These are phyloP conservation scores for Nothocercus julius DNA, from an alignment of 2,113 vertebrate genomes.

Conservation along the genomic window DNA sequence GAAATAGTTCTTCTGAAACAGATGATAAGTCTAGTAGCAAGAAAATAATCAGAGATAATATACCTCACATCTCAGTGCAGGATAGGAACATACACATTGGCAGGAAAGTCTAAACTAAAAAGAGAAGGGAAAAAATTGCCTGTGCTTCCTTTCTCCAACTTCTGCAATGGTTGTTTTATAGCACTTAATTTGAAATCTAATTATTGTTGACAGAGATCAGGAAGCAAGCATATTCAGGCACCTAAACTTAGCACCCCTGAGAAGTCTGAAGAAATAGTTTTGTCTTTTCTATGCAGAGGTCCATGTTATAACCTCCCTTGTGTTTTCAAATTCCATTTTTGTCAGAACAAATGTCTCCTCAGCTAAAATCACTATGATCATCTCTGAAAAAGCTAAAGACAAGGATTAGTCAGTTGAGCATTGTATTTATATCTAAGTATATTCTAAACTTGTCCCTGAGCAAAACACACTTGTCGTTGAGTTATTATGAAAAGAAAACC, in stretches of 20 bases:
- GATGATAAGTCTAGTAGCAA: neutral
- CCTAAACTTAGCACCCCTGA: neutral
- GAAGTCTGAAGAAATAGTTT: neutral
- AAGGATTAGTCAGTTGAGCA: neutral
- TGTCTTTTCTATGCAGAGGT: neutral
- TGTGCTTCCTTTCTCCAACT: slow-evolving; percentile 17
- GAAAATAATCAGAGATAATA: neutral
- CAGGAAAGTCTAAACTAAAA: neutral
- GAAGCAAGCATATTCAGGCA: neutral
- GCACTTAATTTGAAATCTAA: neutral
- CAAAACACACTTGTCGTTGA: neutral
- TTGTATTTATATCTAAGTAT: neutral
- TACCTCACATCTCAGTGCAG: neutral
- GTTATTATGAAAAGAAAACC: neutral
- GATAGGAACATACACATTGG: neutral
- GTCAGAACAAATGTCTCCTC: neutral
- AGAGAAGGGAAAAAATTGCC: neutral
- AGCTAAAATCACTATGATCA: neutral
- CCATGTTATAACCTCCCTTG: neutral
- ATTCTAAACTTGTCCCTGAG: neutral
- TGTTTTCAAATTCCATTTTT: neutral
- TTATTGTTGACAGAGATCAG: neutral
- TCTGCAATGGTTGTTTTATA: neutral
- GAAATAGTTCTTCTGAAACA: neutral
- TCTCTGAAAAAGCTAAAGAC: neutral